These are phyloP conservation scores for Bettongia penicillata DNA, from an alignment of 2,113 vertebrate genomes.

Conservation along the genomic window DNA sequence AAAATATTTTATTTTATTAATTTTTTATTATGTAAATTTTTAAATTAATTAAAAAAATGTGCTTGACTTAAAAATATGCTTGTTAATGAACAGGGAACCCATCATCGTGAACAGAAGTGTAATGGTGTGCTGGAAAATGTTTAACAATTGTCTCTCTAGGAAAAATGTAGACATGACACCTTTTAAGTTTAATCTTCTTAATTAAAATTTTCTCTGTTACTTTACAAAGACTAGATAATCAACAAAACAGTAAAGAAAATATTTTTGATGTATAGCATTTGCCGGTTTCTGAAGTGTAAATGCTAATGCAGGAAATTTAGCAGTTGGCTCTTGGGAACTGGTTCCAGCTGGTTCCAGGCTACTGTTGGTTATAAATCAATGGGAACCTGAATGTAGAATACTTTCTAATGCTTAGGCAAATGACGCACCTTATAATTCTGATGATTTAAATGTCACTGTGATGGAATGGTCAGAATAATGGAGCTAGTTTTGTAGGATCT, in stretches of 20 bases:
- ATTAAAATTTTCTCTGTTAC: background rate
- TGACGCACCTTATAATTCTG: background rate
- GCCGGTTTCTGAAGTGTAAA: background rate
- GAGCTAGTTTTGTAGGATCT: background rate
- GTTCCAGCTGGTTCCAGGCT: background rate
- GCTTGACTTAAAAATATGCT: background rate
- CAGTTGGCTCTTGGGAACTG: background rate
- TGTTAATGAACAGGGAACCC: background rate
- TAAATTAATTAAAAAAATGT: background rate
- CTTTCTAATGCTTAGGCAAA: background rate
- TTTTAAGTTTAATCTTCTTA: background rate
- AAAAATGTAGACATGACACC: background rate
- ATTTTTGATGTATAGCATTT: background rate
- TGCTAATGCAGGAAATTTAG: background rate
- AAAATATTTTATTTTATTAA: no score
- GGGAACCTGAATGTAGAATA: background rate
- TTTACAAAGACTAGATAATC: background rate
- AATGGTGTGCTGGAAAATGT: background rate
- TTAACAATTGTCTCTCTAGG: background rate
- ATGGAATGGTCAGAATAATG: background rate
- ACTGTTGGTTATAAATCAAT: background rate
- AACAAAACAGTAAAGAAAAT: background rate
- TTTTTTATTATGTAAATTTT: no score
- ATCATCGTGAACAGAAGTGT: background rate
- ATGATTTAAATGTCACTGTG: background rate